Evolutionary conservation across 92 coral and sea anemone species (phyloP).

Genomic region (Epizoanthus illoricatus): DNA sequence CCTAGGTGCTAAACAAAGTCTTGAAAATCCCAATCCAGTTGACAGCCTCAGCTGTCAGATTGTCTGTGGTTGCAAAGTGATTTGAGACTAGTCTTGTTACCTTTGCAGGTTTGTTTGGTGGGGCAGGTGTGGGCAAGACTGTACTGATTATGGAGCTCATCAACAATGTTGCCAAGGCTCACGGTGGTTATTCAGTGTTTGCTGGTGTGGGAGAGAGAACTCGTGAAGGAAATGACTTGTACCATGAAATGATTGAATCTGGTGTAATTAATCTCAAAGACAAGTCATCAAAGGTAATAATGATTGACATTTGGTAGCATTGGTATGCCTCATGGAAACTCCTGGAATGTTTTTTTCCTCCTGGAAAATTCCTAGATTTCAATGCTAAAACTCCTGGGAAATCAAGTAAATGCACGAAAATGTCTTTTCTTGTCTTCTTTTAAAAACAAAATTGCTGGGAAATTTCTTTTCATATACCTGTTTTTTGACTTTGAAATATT

Average conservation of each 20-base stretch:
- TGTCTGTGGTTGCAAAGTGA: too few relatives aligned
- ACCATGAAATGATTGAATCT: slow-evolving; percentile 98
- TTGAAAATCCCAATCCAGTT: too few relatives aligned
- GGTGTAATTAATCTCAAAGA: slow-evolving; percentile 96
- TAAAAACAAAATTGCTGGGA: background rate
- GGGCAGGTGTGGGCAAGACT: slow-evolving; percentile 99
- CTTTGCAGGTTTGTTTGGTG: slow-evolving; percentile 91
- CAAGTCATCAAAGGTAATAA: slow-evolving; percentile 89
- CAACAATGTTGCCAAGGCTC: slow-evolving; percentile 99
- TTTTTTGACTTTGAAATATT: background rate
- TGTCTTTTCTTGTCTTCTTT: too few relatives aligned
- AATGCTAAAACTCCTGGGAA: too few relatives aligned
- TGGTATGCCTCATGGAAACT: too few relatives aligned
- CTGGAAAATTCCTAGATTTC: too few relatives aligned
- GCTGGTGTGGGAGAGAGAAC: slow-evolving; percentile 99
- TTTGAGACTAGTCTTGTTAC: too few relatives aligned
- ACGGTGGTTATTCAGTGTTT: slow-evolving; percentile 99
- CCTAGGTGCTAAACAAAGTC: too few relatives aligned
- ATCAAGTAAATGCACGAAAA: too few relatives aligned
- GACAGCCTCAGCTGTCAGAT: too few relatives aligned
- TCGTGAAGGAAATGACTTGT: slow-evolving; percentile 98
- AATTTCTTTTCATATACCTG: background rate
- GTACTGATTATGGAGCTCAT: slow-evolving; percentile 95
- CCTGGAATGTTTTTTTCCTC: too few relatives aligned
- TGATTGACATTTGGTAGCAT: background rate